Base-by-base conservation (phyloP, 2,797 vertebrate species). In the Alca torda region DNA sequence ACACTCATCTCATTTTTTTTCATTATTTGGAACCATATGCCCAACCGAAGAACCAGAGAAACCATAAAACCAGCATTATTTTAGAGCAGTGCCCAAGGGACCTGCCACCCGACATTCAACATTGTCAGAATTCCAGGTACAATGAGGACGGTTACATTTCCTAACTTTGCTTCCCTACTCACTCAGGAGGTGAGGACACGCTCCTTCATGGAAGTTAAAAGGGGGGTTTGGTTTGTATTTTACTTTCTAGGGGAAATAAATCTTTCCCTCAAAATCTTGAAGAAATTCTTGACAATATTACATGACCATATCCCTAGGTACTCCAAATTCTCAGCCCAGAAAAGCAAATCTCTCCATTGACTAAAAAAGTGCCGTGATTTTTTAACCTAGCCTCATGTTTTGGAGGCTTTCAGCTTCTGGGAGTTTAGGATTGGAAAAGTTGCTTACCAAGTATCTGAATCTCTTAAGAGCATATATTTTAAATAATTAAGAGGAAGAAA, bases 31-130 rank as follows among this genome's bases (percentile, higher is more conserved):
- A 88, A 53, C 43, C 39, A 33, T 76, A 73, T 31, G 21, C 17
- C 48, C 54, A 84, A 25, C 6, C 16, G 80, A 84, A 95, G 39
- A 75, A 95, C 18, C 25, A 79, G 51, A 28, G 14, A 88, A 90
- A 78, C 39, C 63, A n/a, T 63, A 88, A 90, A n/a, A 51, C 2
- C 39, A 61, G 39, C 35, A 56, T 93, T 72, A 73, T 76, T 97
- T 91, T 48, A 91, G 46, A 88, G 54, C 54, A 25, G 65, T 8
- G 61, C 23, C 72, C 26, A 56, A 67, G 46, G 30, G 30, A 74
- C 24, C 59, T 56, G 30, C 70, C 60, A 74, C 41, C 45, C 74
- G 70, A 73, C 60, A 39, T 51, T 70, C 39, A 84, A 7, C 0
- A 0, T 37, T 70, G 43, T 54, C 51, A 89, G 76, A 72, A 84